Base-by-base conservation (phyloP, 2,797 vertebrate genomes). In the Dicrostonyx torquatus region DNA sequence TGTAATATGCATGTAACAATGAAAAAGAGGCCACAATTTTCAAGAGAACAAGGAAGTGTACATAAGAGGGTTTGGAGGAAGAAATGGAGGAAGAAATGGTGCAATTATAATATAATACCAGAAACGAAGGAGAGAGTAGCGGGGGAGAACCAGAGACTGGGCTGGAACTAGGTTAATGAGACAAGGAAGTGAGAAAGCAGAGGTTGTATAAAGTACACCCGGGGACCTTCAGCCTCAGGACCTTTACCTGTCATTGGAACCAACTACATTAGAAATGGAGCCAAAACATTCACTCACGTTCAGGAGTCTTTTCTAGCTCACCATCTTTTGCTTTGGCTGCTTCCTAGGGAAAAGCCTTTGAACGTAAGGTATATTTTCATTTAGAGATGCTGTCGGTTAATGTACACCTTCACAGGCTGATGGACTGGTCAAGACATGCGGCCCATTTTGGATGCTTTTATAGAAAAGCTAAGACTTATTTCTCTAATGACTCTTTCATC, bases 401-500 rank as follows among this genome's bases (percentile, higher is more conserved):
- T 89, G 91, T 89, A 87, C 40, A 87, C 70, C 87, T 95, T 94
- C 70, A 6, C 4, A 10, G 76, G 15, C 94, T 94, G 94, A 97
- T 82, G 86, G 94, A 64, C 93, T 31, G 34, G 83, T 31, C 92
- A 66, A 90, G 89, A 84, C 37, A 6, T 29, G 60, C 48, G 64
- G 87, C 72, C 29, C 88, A 96, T 93, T 96, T 97, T 73, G 76
- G 95, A 93, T 93, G 95, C 96, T 97, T 97, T 97, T 97, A 96
- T 92, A 87, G 95, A 93, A 95, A 95, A 97, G 79, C 96, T 87
- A 91, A 96, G 95, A 97, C 95, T 97, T 97, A 97, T 92, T 97
- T 97, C 96, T 95, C 96, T 97, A 97, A 97, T 96, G 97, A 97
- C 93, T 97, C 95, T 97, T 97, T 97, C 96, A 97, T 97, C 97